A percentile compares a stretch with the other conserved stretches of the same genome.
Conservation (phyloP, 2,888 invertebrate genomes). For the Serrognathus titanus region DNA sequence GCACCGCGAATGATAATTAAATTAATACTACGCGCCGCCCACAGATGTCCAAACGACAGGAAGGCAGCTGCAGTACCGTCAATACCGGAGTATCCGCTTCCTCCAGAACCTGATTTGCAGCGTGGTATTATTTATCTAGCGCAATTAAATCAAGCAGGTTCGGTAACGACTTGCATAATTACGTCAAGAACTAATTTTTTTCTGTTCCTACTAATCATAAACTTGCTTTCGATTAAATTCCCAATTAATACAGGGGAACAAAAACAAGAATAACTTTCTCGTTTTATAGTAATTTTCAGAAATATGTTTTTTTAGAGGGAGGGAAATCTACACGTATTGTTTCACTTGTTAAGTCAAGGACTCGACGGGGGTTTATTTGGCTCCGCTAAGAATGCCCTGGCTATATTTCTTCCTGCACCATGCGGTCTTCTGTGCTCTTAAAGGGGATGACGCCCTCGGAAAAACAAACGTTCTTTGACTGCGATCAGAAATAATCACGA, state of each 20-base stretch:
- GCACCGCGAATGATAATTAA: neutral
- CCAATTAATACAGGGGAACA: too few species aligned
- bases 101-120: neutral
- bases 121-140: neutral
- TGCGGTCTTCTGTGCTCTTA: neutral
- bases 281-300: too few species aligned
- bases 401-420: neutral
- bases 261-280: too few species aligned
- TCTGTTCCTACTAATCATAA: too few species aligned
- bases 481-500: neutral
- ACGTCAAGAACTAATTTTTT: too few species aligned
- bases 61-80: neutral
- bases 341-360: neutral
- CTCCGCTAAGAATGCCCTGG: neutral
- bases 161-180: too few species aligned
- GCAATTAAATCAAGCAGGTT: neutral
- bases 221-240: too few species aligned
- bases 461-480: neutral
- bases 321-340: neutral
- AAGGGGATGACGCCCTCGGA: neutral
- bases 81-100: neutral
- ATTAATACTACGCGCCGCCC: neutral
- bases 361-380: neutral
- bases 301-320: too few species aligned
- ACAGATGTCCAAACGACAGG: neutral